Evolutionary conservation across 2,113 vertebrate species (phyloP).

Genomic region (Gallinago media): DNA sequence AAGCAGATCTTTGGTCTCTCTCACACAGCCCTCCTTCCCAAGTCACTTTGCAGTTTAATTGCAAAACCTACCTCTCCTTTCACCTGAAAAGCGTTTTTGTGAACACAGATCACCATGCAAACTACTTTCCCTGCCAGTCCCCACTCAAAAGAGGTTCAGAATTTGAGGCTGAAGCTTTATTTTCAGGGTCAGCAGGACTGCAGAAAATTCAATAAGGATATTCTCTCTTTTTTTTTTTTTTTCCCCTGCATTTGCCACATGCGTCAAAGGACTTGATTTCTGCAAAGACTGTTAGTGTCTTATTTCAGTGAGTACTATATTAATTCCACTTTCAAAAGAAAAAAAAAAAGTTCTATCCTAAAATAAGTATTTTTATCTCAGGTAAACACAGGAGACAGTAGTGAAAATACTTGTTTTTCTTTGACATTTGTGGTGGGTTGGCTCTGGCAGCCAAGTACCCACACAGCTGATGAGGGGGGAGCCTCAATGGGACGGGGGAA

Average conservation of each 20-base stretch:
- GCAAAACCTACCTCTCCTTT: neutral
- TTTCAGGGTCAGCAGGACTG: neutral
- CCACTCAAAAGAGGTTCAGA: neutral
- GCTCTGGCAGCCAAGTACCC: neutral
- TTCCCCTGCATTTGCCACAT: neutral
- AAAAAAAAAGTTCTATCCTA: neutral
- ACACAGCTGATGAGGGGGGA: neutral
- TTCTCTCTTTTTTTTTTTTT: neutral
- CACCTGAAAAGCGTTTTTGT: neutral
- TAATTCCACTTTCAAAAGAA: neutral
- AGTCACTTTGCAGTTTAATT: neutral
- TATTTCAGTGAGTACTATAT: neutral
- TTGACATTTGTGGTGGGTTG: neutral
- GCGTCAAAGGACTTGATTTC: neutral
- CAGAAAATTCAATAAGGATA: neutral
- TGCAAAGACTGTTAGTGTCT: neutral
- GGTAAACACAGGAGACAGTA: neutral
- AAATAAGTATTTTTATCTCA: neutral
- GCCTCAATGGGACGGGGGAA: neutral
- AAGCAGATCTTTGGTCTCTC: neutral
- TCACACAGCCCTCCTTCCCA: neutral
- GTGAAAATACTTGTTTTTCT: neutral
- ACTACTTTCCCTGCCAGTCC: neutral
- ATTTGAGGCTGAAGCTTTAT: neutral
- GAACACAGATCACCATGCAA: neutral